Base-by-base conservation (phyloP, 1,140 invertebrate species). In the Ceratina australensis region DNA sequence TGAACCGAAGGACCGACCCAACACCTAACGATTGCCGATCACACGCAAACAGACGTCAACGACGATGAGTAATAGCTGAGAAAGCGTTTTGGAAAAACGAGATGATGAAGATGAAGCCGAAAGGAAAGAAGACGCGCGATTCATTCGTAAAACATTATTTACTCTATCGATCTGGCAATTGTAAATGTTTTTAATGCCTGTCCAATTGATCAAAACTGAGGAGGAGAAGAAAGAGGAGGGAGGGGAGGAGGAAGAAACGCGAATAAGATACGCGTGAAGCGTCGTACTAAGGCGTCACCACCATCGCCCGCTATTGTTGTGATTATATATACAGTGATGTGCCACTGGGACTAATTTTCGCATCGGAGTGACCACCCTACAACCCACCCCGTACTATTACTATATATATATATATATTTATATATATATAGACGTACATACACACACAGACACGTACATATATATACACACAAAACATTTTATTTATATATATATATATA, bases 291-390 rank as follows among this genome's bases (percentile, higher is more conserved):
- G 79, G 81, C 88, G 88, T 88, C 89, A 90, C 90, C 91, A 91
- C 89, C 90, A 91, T 92, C 87, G 90, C 87, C 87, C 88, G 87
- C 90, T 89, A 86, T 90, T 91, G 87, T 92, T 91, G 90, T 91
- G 91, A 92, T 89, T 89, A 89, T 91, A 87, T 91, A 77, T 68
- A 92, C 92, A 92, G 91, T 91, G 89, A 92, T 90, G 87, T 91
- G 90, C 91, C 91, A 92, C 91, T 92, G 92, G 90, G 90, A 92
- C 92, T 92, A 89, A 91, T 91, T 91, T 90, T 91, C 89, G 90
- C 85, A 90, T 88, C 86, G 89, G 90, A 92, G 90, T 92, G 91
- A 92, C 90, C 90, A 87, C 89, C 88, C 88, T 61, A 63, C 67
- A 71, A 91, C 87, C 90, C 90, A 92, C 90, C 89, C 90, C 91